phyloP scores from a whole-genome alignment of 2,113 vertebrate species.

The Anolis sagrei region DNA sequence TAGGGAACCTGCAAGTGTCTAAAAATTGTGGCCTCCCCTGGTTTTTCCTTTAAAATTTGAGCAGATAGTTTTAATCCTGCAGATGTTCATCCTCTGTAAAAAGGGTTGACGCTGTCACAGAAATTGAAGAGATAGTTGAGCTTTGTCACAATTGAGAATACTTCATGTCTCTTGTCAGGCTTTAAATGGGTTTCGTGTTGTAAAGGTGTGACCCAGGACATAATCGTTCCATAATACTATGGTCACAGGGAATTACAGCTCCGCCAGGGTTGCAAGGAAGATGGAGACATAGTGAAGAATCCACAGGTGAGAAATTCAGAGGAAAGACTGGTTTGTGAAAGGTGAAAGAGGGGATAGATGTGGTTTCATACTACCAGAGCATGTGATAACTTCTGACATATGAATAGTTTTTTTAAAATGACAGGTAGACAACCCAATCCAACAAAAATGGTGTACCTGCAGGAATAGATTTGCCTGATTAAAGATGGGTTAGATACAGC shows the following conservation, averaged over 20 bases:
- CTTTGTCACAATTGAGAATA: background rate
- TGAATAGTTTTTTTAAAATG: background rate
- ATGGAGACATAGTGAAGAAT: background rate
- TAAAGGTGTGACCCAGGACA: background rate
- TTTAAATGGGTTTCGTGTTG: background rate
- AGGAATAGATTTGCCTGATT: background rate
- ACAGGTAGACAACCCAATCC: background rate
- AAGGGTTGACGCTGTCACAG: background rate
- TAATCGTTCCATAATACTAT: background rate
- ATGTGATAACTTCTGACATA: background rate
- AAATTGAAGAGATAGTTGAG: background rate
- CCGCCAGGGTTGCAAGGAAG: background rate
- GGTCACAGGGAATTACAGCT: background rate
- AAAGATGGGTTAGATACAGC: background rate
- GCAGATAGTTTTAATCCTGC: background rate
- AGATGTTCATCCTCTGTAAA: background rate
- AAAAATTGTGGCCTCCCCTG: background rate
- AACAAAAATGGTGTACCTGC: background rate
- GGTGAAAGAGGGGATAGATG: background rate
- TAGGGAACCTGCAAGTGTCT: background rate
- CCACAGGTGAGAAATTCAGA: background rate
- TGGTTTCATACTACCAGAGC: background rate
- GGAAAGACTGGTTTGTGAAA: background rate
- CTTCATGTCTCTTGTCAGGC: background rate
- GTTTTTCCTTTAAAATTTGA: background rate